Evolutionary conservation across 2,888 invertebrate genomes (phyloP), one percentile per base, ranked within the genome.

Genomic region (Stratiomys singularior): DNA sequence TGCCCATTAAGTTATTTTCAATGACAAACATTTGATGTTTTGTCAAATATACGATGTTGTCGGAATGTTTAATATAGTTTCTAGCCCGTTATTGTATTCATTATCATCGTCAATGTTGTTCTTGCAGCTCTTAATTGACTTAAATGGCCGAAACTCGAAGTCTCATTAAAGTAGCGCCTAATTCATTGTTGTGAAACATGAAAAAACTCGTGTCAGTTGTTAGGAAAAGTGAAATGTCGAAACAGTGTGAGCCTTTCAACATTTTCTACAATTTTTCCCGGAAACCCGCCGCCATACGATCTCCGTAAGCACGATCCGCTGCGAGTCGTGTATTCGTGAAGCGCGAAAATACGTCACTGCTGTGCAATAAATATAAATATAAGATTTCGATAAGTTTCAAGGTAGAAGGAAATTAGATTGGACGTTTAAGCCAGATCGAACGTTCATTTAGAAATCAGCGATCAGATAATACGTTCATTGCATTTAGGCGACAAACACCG

Each of bases 311-410:
- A 47, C 69, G 69, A 46, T 47, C 69, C 1, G 18, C 15, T 69
- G 15, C 47, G 69, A 13, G 21, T 27, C 69, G 30, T 21, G 30
- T n/a, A 1, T 60, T 60, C 25, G 69, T 47, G 69, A 69, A 25
- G 47, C 69, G 69, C 47, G 69, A 46, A 23, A 69, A 4, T 25
- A 47, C 69, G 69, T 69, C 69, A 69, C 37, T 13, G 27, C 44
- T 21, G 69, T 69, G 69, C 47, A 47, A 69, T 47, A 69, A 69
- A 69, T 69, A 69, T 23, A 47, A 69, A 47, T 69, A 69, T 15
- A 23, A 69, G 18, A 47, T 47, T 69, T 60, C 46, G 69, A 69
- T 69, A 69, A 69, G 21, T 46, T 47, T 69, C 69, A 69, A 69
- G 69, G 69, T 69, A 21, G 69, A 27, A 23, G 47, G 69, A 69